Conservation (phyloP, 2,888 invertebrate genomes). For the Temnothorax ravouxi region DNA sequence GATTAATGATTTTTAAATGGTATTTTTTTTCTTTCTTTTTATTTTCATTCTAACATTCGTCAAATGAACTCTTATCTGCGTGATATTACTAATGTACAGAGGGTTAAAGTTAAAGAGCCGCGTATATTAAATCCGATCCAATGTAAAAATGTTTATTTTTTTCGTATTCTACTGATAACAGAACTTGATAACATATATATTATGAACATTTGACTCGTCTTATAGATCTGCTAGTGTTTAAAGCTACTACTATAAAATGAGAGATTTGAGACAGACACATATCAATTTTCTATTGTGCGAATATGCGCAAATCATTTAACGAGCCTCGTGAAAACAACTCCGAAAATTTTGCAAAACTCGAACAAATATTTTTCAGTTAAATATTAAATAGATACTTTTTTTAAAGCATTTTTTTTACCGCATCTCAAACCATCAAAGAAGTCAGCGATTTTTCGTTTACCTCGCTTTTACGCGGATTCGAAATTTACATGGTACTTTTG, state of each 20-base stretch:
- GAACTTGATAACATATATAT: not conserved
- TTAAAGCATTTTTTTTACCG: not conserved
- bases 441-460: not conserved
- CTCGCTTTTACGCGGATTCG: not conserved
- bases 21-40: not conserved
- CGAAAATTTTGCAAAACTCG: not conserved
- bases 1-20: not conserved
- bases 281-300: not conserved
- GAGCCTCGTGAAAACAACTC: not conserved
- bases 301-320: not conserved
- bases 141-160: constrained; percentile 17
- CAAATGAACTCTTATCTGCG: not conserved
- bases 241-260: not conserved
- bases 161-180: not conserved
- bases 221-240: constrained; percentile 38
- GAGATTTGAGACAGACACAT: not conserved
- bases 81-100: not conserved
- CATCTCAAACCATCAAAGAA: not conserved
- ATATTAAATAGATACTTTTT: not conserved
- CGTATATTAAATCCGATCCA: constrained; percentile 12
- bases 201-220: not conserved
- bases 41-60: not conserved
- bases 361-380: not conserved
- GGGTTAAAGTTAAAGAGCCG: constrained; percentile 16
- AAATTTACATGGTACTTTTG: constrained; percentile 8